Base-by-base conservation (phyloP, 2,113 vertebrate genomes). In the Rhinogobius similis region DNA sequence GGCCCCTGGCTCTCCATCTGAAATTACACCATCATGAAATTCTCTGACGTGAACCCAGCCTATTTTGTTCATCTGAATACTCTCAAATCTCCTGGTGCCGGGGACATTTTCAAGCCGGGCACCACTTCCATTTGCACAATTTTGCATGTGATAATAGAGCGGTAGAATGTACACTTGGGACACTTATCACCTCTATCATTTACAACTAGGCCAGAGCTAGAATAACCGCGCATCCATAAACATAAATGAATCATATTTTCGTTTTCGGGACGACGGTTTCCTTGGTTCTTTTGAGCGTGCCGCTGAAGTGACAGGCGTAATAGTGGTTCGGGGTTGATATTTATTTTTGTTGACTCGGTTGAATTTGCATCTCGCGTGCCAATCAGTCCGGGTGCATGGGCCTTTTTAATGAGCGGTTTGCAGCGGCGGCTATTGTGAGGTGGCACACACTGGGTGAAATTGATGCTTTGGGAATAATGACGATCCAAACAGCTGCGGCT, bases 361-460 rank as follows among this genome's bases (percentile, higher is more conserved):
- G 58, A 61, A 61, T 61, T 61, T 61, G 27, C 58, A 61, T 61
- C 29, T 12, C 18, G 29, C 38, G 24, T 58, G 55, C 55, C 58
- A 38, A 36, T 61, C 58, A 61, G 29, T n/a, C 2, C 27, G 4
- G 16, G 18, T 10, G 58, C 58, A 55, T 26, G 52, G 10, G 52
- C 24, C 12, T 55, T 23, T 61, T 61, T 61, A 61, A 61, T 61
- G 27, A 61, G 29, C 3, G 29, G 58, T n/a, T 59, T 61, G 58
- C 32, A 4, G 58, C 2, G 29, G 7, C 1, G 58, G 27, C 27
- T 36, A 61, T 61, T 32, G 58, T 32, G 58, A 61, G 58, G 58
- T 61, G 29, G 16, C 29, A n/a, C 29, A n/a, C 16, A 20, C 29
- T 36, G 27, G 58, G 16, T 10, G 58, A 61, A 61, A 61, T 61